Base-by-base conservation (phyloP, 2,797 vertebrate species). In the Coluber constrictor region DNA sequence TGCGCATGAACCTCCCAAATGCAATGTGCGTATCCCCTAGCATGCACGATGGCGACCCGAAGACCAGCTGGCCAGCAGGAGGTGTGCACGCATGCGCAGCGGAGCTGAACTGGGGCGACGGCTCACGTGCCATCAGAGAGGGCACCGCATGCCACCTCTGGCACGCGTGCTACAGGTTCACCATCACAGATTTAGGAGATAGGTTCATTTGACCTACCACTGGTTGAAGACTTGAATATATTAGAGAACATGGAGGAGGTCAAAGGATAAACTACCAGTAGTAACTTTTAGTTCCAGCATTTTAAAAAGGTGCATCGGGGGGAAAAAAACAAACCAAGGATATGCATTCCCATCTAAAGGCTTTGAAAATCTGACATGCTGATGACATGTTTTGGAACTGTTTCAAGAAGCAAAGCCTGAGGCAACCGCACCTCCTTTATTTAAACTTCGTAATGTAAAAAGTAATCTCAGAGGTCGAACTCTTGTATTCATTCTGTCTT, bases 341-440 rank as follows among this genome's bases (percentile, higher is more conserved):
- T 32, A 32, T 9, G 59, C 23, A 1, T 25, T 94, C 57, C 11
- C 74, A 88, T 32, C 20, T 88, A 29, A 32, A 91, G 20, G 6
- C 61, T 94, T 51, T 94, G 83, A 61, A 93, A 1, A 87, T 32
- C 23, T 92, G 89, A 9, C 88, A 90, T 93, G 37, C 18, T 83
- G 86, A 79, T 87, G 91, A 13, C 0, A 20, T 29, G 15, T 90
- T 74, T 93, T 93, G 94, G 55, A 63, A 10, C 60, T 29, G 29
- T 1, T 0, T 90, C 51, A 89, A 51, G 70, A 5, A 66, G 43
- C 32, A 66, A 92, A 13, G 0, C 16, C 12, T 92, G 4, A 12
- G 63, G 89, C 63, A 18, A 13, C 79, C n/a, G 88, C 88, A 74
- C 56, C 57, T 90, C 25, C 43, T 88, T 25, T n/a, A 56, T 90